phyloP scores from a whole-genome alignment of 2,888 invertebrate genomes.

The Eupithecia centaureata region DNA sequence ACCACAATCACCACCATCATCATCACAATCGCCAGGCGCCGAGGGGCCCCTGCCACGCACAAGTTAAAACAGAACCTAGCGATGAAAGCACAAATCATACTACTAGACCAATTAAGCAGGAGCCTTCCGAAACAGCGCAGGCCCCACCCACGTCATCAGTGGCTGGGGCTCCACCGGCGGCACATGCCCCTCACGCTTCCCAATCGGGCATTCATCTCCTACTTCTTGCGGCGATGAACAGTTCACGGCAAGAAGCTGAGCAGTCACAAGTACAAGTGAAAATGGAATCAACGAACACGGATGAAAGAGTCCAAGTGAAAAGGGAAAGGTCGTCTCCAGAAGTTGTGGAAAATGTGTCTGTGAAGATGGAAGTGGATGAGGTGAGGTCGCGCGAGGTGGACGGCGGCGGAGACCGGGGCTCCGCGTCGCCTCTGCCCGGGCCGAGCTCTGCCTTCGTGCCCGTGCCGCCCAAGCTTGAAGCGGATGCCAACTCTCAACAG shows the following conservation, averaged over 20 bases:
- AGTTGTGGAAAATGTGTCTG: conserved; percentile 50
- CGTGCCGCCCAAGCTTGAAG: conserved; percentile 44
- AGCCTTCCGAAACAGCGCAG: conserved; percentile 38
- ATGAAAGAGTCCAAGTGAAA: conserved; percentile 51
- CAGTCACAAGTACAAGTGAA: conserved; percentile 1
- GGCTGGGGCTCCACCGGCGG: no score
- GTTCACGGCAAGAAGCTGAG: not conserved
- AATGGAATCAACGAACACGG: conserved; percentile 33
- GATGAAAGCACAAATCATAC: conserved; percentile 37
- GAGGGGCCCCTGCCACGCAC: conserved; percentile 15
- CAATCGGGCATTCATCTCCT: not conserved
- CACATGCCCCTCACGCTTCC: not conserved
- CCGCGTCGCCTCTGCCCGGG: conserved; percentile 70
- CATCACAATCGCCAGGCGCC: conserved; percentile 18
- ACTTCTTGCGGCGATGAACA: not conserved
- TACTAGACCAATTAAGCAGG: conserved; percentile 58
- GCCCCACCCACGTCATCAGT: not conserved
- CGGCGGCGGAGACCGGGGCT: conserved; percentile 59
- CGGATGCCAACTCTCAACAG: conserved; percentile 46
- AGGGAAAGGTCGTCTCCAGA: conserved; percentile 51
- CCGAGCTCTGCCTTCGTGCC: conserved; percentile 60
- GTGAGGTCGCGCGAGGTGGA: conserved; percentile 50
- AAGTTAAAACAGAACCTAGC: conserved; percentile 69
- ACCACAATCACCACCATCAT: conserved; percentile 52
- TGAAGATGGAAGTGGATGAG: conserved; percentile 58